Conservation (phyloP, 2,113 vertebrate genomes). For the Peromyscus californicus region DNA sequence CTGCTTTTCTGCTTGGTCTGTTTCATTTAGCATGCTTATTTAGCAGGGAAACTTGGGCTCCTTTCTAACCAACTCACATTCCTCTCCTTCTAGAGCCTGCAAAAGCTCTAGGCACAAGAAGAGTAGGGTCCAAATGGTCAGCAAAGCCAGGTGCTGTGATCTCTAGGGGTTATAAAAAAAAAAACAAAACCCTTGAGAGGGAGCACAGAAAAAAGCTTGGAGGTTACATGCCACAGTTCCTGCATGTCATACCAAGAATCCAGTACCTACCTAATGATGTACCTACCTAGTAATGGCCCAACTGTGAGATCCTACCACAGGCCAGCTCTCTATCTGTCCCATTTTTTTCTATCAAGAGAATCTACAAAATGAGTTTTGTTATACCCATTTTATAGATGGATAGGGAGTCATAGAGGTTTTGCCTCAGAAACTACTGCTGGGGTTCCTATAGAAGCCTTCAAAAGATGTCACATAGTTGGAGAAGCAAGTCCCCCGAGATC, state of each 20-base stretch:
- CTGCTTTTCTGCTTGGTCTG: background rate
- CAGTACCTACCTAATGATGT: background rate
- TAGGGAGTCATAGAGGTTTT: background rate
- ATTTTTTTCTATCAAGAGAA: background rate
- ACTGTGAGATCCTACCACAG: background rate
- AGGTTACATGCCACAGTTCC: background rate
- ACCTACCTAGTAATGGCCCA: background rate
- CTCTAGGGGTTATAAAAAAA: background rate
- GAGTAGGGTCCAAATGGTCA: background rate
- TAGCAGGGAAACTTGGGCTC: background rate
- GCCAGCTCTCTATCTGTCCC: rapidly evolving
- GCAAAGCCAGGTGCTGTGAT: background rate
- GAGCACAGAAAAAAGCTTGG: background rate
- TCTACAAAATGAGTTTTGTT: background rate
- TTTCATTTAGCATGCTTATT: background rate
- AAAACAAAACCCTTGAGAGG: background rate
- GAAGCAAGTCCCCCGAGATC: background rate
- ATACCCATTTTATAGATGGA: background rate
- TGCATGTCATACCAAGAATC: background rate
- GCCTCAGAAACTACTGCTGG: background rate
- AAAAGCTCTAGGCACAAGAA: background rate
- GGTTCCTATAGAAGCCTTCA: background rate
- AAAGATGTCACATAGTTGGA: background rate
- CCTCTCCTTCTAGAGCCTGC: background rate
- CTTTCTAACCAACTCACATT: background rate